Evolutionary conservation across 1,140 invertebrate genomes (phyloP).

Genomic region (Spodoptera litura): DNA sequence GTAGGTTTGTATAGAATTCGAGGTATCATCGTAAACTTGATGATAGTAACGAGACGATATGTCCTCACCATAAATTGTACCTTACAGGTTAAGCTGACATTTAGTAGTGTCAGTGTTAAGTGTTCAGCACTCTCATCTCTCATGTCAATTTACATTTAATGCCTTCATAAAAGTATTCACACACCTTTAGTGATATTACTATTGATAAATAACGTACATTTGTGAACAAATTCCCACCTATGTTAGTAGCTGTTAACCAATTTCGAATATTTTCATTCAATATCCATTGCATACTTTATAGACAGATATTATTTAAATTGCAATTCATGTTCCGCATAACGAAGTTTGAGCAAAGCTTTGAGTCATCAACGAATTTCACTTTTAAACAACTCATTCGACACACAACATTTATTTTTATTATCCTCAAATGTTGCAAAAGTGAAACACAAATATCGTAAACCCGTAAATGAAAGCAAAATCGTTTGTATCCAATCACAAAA

Average conservation of each 20-base stretch:
- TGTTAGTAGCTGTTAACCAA: constrained; percentile 12
- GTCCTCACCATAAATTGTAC: constrained; percentile 17
- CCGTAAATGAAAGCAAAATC: constrained; percentile 67
- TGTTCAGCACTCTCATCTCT: constrained; percentile 27
- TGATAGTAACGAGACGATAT: constrained; percentile 27
- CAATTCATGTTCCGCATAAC: constrained; percentile 17
- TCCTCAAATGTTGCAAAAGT: constrained; percentile 55
- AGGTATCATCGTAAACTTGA: constrained; percentile 14
- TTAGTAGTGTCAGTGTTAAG: constrained; percentile 24
- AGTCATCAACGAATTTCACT: constrained; percentile 65
- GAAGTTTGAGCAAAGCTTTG: constrained; percentile 49
- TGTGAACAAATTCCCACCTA: constrained; percentile 6
- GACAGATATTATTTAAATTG: constrained; percentile 1
- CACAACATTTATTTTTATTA: constrained; percentile 54
- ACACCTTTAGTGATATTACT: background rate
- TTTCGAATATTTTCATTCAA: constrained; percentile 13
- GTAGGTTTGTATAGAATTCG: constrained; percentile 17
- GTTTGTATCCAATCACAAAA: constrained; percentile 59
- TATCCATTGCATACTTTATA: background rate
- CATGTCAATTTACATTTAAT: constrained; percentile 35
- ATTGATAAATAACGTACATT: constrained; percentile 13
- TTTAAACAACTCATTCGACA: constrained; percentile 52
- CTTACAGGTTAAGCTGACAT: constrained; percentile 32
- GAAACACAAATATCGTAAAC: constrained; percentile 61
- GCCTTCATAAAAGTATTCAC: constrained; percentile 22